Percentiles rank a stretch among this genome's conserved stretches.
These are phyloP conservation scores for Leucozona laternaria DNA, from an alignment of 2,888 invertebrate genomes.

Conservation along the genomic window DNA sequence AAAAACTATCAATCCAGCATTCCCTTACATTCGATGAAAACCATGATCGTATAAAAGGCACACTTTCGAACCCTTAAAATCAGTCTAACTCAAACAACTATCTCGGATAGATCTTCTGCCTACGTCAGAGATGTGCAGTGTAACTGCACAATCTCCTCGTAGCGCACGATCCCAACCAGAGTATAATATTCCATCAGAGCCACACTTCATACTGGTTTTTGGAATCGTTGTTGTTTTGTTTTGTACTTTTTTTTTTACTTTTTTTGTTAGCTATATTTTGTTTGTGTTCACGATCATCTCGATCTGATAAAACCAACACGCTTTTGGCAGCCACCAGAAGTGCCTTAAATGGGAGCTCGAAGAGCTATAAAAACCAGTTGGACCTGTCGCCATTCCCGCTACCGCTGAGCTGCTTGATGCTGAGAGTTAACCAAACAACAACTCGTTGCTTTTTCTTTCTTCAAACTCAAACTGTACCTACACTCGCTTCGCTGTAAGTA, in stretches of 20 bases:
- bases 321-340: conserved; percentile 75
- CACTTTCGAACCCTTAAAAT: conserved; percentile 55
- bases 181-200: conserved; percentile 1
- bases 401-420: conserved; percentile 26
- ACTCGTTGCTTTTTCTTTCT: conserved; percentile 22
- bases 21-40: background rate
- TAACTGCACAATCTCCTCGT: conserved; percentile 57
- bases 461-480: conserved; percentile 13
- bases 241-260: conserved; percentile 23
- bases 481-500: background rate
- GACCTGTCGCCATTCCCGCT: conserved; percentile 70
- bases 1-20: background rate
- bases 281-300: conserved; percentile 50
- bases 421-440: conserved; percentile 36
- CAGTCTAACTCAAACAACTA: conserved; percentile 70
- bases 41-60: conserved; percentile 64
- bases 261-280: conserved; percentile 9
- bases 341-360: conserved; percentile 70
- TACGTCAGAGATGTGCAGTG: conserved; percentile 47
- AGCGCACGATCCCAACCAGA: conserved; percentile 45
- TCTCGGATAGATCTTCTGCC: conserved; percentile 43
- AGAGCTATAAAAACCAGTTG: conserved; percentile 72
- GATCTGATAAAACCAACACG: conserved; percentile 74
- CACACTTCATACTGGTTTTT: conserved; percentile 66
- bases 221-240: conserved; percentile 2